phyloP scores from a whole-genome alignment of 2,113 vertebrate species.

The Oenanthe oenanthe region DNA sequence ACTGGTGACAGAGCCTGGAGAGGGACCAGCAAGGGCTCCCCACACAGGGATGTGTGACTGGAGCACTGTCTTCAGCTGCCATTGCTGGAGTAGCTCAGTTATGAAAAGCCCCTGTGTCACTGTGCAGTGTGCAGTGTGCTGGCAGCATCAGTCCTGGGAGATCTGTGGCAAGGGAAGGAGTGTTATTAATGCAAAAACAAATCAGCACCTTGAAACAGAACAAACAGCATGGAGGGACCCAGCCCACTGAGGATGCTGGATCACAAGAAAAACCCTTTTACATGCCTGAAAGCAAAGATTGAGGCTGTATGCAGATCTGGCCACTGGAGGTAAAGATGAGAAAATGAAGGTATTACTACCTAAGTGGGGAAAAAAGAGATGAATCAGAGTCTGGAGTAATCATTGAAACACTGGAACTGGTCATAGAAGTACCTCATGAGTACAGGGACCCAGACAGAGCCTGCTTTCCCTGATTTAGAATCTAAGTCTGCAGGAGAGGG shows the following conservation, averaged over 20 bases:
- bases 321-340: not conserved
- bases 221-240: not conserved
- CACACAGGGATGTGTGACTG: not conserved
- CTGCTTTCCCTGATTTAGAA: not conserved
- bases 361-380: not conserved
- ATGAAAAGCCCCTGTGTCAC: not conserved
- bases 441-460: not conserved
- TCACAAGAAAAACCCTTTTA: not conserved
- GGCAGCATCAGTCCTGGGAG: not conserved
- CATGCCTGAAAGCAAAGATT: not conserved
- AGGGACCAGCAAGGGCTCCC: not conserved
- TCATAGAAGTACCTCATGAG: not conserved
- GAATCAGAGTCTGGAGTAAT: not conserved
- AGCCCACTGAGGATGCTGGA: not conserved
- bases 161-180: not conserved
- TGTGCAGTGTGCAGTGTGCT: not conserved
- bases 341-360: slow-evolving; percentile 1
- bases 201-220: not conserved
- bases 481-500: not conserved
- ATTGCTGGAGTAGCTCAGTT: not conserved
- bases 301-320: not conserved
- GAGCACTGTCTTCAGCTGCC: not conserved
- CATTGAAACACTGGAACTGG: not conserved
- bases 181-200: not conserved
- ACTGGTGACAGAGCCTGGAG: not conserved